A percentile compares a stretch with the other conserved stretches of the same genome.
Conservation (phyloP, 2,113 vertebrate genomes). For the Otis tarda region DNA sequence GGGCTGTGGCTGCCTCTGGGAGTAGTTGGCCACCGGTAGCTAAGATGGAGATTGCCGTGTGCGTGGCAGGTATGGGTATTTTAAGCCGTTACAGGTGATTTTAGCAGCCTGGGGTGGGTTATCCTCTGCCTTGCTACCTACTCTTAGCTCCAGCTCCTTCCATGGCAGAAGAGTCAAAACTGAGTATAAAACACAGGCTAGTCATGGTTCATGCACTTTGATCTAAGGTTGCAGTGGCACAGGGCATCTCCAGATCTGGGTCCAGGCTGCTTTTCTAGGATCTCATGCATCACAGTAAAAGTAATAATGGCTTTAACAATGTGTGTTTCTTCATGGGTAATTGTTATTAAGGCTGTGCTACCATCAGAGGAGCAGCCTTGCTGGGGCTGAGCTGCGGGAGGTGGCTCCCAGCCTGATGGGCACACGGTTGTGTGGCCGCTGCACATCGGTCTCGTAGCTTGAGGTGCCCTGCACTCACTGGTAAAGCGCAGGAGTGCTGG, state of each 20-base stretch:
- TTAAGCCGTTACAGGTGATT: not conserved
- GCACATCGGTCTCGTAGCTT: accelerated
- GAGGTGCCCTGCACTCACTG: too few relatives aligned
- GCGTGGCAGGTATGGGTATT: not conserved
- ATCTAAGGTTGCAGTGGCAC: accelerated
- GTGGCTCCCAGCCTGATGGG: accelerated
- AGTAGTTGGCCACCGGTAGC: not conserved
- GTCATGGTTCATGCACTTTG: accelerated
- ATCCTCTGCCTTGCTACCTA: not conserved
- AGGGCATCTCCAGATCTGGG: not conserved
- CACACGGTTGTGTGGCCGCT: not conserved
- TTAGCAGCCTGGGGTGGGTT: not conserved
- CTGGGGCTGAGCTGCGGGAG: not conserved
- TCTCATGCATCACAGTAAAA: accelerated
- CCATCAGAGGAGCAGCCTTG: not conserved
- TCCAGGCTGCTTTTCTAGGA: not conserved
- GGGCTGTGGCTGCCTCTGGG: not conserved
- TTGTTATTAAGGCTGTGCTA: not conserved
- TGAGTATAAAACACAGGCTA: not conserved
- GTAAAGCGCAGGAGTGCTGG: too few relatives aligned
- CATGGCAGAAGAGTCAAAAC: not conserved
- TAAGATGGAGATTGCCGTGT: not conserved
- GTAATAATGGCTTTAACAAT: not conserved
- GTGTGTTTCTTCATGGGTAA: accelerated
- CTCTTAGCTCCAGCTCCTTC: not conserved